These are phyloP conservation scores for Delia radicum DNA, from an alignment of 1,140 invertebrate species.

Conservation along the genomic window DNA sequence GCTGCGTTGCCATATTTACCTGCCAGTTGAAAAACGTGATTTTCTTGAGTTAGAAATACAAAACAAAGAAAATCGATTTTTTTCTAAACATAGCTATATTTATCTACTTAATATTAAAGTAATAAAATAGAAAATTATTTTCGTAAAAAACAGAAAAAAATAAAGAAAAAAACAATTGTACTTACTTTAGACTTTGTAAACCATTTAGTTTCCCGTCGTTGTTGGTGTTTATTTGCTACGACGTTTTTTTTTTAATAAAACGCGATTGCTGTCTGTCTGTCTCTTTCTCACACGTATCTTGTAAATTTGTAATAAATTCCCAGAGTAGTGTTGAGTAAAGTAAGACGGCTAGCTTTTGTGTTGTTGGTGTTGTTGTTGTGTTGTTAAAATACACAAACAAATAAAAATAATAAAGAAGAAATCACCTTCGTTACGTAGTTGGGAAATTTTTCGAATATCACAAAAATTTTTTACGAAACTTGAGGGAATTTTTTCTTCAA, in stretches of 20 bases:
- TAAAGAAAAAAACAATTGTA: not conserved
- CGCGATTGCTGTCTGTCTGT: not conserved
- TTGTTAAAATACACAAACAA: not conserved
- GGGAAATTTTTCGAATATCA: slow-evolving; percentile 30
- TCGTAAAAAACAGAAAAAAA: not conserved
- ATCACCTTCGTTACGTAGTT: slow-evolving; percentile 40
- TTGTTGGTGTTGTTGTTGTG: slow-evolving; percentile 10
- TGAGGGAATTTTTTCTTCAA: slow-evolving; percentile 31
- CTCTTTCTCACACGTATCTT: slow-evolving; percentile 22
- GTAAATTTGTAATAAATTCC: slow-evolving; percentile 32
- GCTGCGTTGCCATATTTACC: slow-evolving; percentile 13
- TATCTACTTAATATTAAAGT: not conserved
- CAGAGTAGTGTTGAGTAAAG: slow-evolving; percentile 33
- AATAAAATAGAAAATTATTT: not conserved
- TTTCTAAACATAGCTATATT: not conserved
- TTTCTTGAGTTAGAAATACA: not conserved
- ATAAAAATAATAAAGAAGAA: slow-evolving; percentile 11
- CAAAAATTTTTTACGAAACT: slow-evolving; percentile 32
- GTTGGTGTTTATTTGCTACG: slow-evolving; percentile 33
- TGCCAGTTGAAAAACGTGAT: slow-evolving; percentile 5
- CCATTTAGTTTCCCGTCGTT: slow-evolving; percentile 39
- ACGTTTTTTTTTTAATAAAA: slow-evolving; percentile 15
- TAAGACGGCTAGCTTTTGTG: slow-evolving; percentile 29
- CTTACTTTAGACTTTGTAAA: slow-evolving; percentile 47
- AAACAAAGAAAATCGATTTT: not conserved